Base-by-base conservation (phyloP, 2,797 vertebrate species). In the Lepilemur ruficaudatus region DNA sequence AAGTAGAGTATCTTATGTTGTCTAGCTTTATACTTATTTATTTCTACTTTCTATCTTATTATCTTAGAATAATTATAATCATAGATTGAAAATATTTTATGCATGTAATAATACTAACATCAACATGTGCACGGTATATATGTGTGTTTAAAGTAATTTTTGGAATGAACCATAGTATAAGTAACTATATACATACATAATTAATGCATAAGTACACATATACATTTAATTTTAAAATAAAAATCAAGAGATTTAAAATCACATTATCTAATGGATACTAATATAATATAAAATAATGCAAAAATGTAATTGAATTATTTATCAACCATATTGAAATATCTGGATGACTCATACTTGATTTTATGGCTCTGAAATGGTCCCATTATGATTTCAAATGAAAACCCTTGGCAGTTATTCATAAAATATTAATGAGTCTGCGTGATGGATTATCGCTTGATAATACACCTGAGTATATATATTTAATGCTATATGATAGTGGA, bases 341-440 rank as follows among this genome's bases (percentile, higher is more conserved):
- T 57, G 28, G 30, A 30, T 80, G 30, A 83, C 13, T 79, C 59
- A 90, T 59, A 57, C 43, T 91, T 96, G 46, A 75, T 76, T 83
- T 79, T 82, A 52, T 89, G 86, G 6, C 8, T 91, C 38, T 89
- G 32, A 85, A 87, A 70, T 61, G 10, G 43, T 57, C 50, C 8
- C 73, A 73, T 86, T 69, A 95, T 20, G 38, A 88, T 92, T 85
- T 89, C 15, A 91, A 86, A 84, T 48, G 22, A 93, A 94, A 95
- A 82, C 8, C 46, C 15, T 70, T 76, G 69, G 4, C 59, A 83
- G 72, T 72, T 87, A 84, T 63, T 83, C 48, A 84, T 67, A 32
- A 80, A 38, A 76, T n/a, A 48, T 55, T 84, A 80, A 69, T 59
- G 8, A 35, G 25, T 55, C 30, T 80, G 11, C 59, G 23, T 57